Base-by-base conservation (phyloP, 1,140 invertebrate genomes). In the Notospermus geniculatus region DNA sequence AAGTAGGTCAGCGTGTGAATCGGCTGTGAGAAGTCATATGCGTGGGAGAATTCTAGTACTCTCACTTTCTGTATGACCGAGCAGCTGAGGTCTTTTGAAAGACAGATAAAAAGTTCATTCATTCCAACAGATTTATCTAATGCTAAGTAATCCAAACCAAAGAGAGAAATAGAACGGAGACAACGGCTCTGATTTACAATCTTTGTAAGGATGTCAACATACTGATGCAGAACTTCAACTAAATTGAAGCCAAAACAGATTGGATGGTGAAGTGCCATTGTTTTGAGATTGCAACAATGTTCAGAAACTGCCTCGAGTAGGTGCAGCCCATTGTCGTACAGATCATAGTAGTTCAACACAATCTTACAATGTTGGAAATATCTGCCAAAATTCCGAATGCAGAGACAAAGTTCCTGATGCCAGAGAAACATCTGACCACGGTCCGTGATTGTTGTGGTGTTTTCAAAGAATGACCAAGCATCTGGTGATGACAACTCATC, bases 291-390 rank as follows among this genome's bases (percentile, higher is more conserved):
- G n/a, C 46, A 27, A n/a, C 46, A 50, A 4, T 27, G 25, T 4
- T 50, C 25, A 27, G 46, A 19, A n/a, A 50, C 25, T 7, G n/a
- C 19, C n/a, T 50, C 46, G 5, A 50, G 46, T 4, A 50, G 46
- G 9, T 50, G 46, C 19, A 50, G 9, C 4, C 25, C 25, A 19
- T 23, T 27, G 46, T 50, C 46, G 46, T 50, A 19, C 9, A 50
- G n/a, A 27, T 50, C 25, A 27, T 50, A 50, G n/a, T 50, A 23
- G n/a, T 23, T 27, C 19, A 50, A n/a, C 46, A 27, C 46, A 19
- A 50, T 27, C 25, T 19, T 50, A 19, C n/a, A 50, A n/a, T 50
- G 46, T 50, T 50, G 46, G 46, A 50, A 23, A 50, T 50, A 50
- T 50, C n/a, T 50, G 5, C 46, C 46, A 50, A 7, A 50, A 9